Conservation (phyloP, 2,113 vertebrate genomes). For the Sylvia atricapilla region DNA sequence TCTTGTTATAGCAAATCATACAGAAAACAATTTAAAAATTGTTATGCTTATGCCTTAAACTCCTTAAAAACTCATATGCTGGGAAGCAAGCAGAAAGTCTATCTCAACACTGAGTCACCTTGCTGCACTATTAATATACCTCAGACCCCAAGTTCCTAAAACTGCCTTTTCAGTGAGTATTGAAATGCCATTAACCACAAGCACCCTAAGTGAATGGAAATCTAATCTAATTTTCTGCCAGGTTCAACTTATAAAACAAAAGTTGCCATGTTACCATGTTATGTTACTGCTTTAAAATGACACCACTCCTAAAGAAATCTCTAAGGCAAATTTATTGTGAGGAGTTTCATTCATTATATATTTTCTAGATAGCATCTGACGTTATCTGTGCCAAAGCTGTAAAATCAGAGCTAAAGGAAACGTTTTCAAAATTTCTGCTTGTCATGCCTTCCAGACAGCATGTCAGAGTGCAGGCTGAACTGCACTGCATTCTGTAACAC, state of each 20-base stretch:
- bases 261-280: neutral
- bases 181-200: neutral
- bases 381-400: neutral
- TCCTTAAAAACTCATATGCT: neutral
- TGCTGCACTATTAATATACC: neutral
- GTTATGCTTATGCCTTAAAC: neutral
- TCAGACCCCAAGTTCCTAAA: neutral
- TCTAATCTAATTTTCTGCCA: neutral
- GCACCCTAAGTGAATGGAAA: neutral
- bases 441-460: rapidly evolving
- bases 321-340: neutral
- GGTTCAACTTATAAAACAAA: neutral
- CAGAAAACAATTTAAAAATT: neutral
- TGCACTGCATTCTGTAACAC: rapidly evolving
- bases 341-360: neutral
- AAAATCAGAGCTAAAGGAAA: neutral
- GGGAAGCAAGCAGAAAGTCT: neutral
- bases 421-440: neutral
- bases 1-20: neutral
- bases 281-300: neutral
- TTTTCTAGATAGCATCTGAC: neutral
- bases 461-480: neutral
- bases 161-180: neutral
- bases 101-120: neutral
- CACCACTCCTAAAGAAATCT: neutral